Percentiles rank a stretch among this genome's conserved stretches.
Evolutionary conservation across 2,888 invertebrate genomes (phyloP).

Genomic region (Drosophila pseudotakahashii): DNA sequence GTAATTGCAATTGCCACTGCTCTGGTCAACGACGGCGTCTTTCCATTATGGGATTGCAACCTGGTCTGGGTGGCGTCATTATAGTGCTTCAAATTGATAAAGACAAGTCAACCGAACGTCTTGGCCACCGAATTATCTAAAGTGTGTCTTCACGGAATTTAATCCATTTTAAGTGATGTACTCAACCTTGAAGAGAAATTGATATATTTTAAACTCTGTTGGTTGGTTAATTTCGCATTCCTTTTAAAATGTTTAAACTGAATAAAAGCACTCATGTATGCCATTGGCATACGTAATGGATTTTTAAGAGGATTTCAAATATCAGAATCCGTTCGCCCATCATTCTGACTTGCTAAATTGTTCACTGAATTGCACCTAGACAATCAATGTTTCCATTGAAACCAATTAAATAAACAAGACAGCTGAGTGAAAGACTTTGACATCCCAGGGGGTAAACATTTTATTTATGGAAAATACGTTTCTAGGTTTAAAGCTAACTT

Average conservation of each 20-base stretch:
- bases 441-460: not conserved
- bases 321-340: not conserved
- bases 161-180: too few relatives aligned
- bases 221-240: too few relatives aligned
- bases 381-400: constrained; percentile 12
- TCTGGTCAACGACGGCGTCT: constrained; percentile 1
- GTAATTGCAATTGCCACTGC: constrained; percentile 30
- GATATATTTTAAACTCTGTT: too few relatives aligned
- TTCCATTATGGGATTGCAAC: constrained; percentile 3
- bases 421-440: constrained; percentile 19
- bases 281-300: not conserved
- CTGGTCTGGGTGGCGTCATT: constrained; percentile 4
- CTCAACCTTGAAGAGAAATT: too few relatives aligned
- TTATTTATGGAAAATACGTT: not conserved
- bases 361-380: constrained; percentile 19
- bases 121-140: constrained; percentile 1
- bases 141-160: not conserved
- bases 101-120: constrained; percentile 1
- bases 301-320: not conserved
- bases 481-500: not conserved
- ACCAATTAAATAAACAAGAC: constrained; percentile 20
- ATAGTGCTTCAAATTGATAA: constrained; percentile 7
- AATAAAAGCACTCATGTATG: not conserved
- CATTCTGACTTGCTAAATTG: not conserved
- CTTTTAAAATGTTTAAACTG: not conserved